Conservation (phyloP, 2,888 invertebrate species). For the Scotopteryx bipunctaria region DNA sequence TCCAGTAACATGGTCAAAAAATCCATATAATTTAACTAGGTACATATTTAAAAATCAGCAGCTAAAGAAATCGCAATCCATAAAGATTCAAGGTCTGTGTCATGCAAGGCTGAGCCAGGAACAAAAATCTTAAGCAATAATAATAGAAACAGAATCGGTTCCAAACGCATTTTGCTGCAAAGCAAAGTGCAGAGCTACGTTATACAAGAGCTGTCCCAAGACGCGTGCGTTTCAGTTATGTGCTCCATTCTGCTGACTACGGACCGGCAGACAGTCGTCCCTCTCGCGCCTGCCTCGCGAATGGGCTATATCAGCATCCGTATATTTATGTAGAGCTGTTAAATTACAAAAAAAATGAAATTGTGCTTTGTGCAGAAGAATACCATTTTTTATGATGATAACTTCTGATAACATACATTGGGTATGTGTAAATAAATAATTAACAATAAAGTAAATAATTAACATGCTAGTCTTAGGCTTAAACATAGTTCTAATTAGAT, state of each 20-base stretch:
- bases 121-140: slow-evolving; percentile 7
- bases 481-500: too few relatives aligned
- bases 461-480: too few relatives aligned
- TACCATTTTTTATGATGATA: too few relatives aligned
- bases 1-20: too few relatives aligned
- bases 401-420: too few relatives aligned
- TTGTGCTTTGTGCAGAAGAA: too few relatives aligned
- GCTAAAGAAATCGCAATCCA: slow-evolving; percentile 1
- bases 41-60: slow-evolving; percentile 4
- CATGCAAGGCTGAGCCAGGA: slow-evolving; percentile 15
- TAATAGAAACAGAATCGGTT: slow-evolving; percentile 13
- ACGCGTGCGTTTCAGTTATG: slow-evolving; percentile 62
- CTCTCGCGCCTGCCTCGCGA: slow-evolving; percentile 71
- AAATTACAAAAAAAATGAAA: too few relatives aligned
- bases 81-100: not conserved
- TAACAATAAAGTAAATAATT: too few relatives aligned
- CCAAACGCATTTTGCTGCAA: slow-evolving; percentile 1
- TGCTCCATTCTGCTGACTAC: slow-evolving; percentile 80
- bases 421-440: too few relatives aligned
- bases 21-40: too few relatives aligned
- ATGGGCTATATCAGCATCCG: slow-evolving; percentile 72
- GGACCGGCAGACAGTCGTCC: slow-evolving; percentile 74
- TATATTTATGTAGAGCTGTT: slow-evolving; percentile 59
- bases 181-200: slow-evolving; percentile 31
- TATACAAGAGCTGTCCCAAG: slow-evolving; percentile 44